A percentile compares a stretch with the other conserved stretches of the same genome.
Conservation (phyloP, 1,140 invertebrate species). For the Drosophila prosaltans region DNA sequence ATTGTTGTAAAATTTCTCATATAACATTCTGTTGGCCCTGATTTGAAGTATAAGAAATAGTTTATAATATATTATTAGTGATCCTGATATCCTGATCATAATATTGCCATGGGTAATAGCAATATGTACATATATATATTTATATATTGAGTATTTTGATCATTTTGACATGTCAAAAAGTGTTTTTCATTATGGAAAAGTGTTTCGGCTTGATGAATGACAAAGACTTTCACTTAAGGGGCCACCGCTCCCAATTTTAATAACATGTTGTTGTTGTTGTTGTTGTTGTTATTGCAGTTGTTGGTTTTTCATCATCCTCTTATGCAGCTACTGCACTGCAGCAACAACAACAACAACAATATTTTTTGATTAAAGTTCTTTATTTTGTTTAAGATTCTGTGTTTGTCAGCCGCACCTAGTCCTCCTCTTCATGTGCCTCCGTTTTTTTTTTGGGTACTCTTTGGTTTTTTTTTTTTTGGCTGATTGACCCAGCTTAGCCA, state of each 20-base stretch:
- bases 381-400: conserved; percentile 14
- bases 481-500: conserved; percentile 23
- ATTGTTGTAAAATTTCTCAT: too few relatives aligned
- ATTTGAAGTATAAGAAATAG: too few relatives aligned
- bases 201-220: not conserved
- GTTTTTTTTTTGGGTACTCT: not conserved
- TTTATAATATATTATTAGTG: too few relatives aligned
- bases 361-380: conserved; percentile 11
- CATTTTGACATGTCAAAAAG: conserved; percentile 1
- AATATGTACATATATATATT: too few relatives aligned
- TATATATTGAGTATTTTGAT: not conserved
- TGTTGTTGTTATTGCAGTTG: conserved; percentile 5
- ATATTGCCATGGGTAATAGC: too few relatives aligned
- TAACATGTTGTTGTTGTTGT: conserved; percentile 3
- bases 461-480: not conserved
- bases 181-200: not conserved
- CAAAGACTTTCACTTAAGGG: conserved; percentile 5
- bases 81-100: too few relatives aligned
- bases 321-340: conserved; percentile 8
- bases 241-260: not conserved
- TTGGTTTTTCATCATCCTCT: conserved; percentile 7
- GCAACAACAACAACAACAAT: conserved; percentile 5
- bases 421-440: not conserved
- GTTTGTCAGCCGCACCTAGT: conserved; percentile 9
- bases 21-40: too few relatives aligned